These are phyloP conservation scores for Papilio protenor DNA, from an alignment of 2,888 invertebrate species.

Conservation along the genomic window DNA sequence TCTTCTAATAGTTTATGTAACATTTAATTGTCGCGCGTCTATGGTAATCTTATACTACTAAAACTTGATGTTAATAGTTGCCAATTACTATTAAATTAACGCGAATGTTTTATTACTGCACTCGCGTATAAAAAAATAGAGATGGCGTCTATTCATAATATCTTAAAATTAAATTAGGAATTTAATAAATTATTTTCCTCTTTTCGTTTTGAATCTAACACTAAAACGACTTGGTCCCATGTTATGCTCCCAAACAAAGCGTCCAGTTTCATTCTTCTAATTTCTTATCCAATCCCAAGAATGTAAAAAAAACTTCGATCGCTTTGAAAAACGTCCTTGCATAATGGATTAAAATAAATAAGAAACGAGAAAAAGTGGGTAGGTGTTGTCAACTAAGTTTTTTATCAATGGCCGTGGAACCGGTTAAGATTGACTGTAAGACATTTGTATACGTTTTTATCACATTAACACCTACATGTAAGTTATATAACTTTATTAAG, in stretches of 20 bases:
- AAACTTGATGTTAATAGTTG: no score
- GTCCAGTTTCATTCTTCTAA: constrained; percentile 51
- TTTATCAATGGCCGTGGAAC: constrained; percentile 20
- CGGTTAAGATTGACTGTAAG: constrained; percentile 15
- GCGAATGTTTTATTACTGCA: background rate
- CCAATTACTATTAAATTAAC: no score
- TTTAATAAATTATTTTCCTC: constrained; percentile 71
- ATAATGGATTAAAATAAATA: constrained; percentile 36
- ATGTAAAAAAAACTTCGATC: constrained; percentile 53
- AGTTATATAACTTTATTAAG: constrained; percentile 36
- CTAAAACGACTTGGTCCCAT: constrained; percentile 65
- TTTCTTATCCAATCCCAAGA: constrained; percentile 53
- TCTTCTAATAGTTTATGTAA: background rate
- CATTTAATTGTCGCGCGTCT: no score
- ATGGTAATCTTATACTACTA: no score
- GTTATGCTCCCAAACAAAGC: constrained; percentile 64
- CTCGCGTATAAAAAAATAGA: background rate
- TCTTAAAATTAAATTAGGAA: constrained; percentile 54
- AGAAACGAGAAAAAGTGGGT: constrained; percentile 26
- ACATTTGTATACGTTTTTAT: constrained; percentile 11
- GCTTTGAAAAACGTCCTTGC: constrained; percentile 38
- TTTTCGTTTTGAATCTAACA: constrained; percentile 62
- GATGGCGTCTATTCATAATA: background rate
- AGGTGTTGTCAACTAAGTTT: constrained; percentile 41
- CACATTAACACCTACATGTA: constrained; percentile 35